Percentiles rank a stretch among this genome's conserved stretches.
Evolutionary conservation across 2,888 invertebrate species (phyloP).

Genomic region (Embidobia sp.): DNA sequence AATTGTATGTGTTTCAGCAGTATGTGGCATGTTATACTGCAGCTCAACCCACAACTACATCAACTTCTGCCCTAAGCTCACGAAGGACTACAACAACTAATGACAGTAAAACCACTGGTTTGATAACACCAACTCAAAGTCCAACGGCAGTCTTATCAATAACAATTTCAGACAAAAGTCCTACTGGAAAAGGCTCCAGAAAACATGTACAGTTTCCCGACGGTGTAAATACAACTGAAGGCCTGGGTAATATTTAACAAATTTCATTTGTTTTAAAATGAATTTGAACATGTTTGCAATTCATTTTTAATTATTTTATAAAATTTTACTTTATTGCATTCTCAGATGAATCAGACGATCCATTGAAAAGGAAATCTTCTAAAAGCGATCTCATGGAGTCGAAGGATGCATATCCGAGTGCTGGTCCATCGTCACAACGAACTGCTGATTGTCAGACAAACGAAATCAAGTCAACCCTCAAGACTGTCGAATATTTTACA

Average conservation of each 20-base stretch:
- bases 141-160: conserved; percentile 81
- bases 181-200: conserved; percentile 82
- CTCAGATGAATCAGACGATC: too few species aligned
- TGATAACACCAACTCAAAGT: conserved; percentile 83
- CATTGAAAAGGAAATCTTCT: background rate
- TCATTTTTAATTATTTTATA: too few species aligned
- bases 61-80: conserved; percentile 83
- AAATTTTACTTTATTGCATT: too few species aligned
- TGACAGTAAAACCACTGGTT: conserved; percentile 80
- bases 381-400: conserved; percentile 2
- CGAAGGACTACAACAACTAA: conserved; percentile 78
- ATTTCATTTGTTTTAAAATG: too few species aligned
- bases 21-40: conserved; percentile 83
- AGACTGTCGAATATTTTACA: conserved; percentile 27
- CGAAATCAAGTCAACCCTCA: conserved; percentile 8
- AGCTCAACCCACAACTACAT: conserved; percentile 82
- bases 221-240: conserved; percentile 64
- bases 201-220: conserved; percentile 89
- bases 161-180: conserved; percentile 72
- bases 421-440: background rate
- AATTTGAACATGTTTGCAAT: too few species aligned
- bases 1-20: conserved; percentile 77
- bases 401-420: background rate
- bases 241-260: conserved; percentile 67
- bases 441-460: conserved; percentile 14